These are phyloP conservation scores for Ormyrus labotus DNA, from an alignment of 2,888 invertebrate species.

Conservation along the genomic window DNA sequence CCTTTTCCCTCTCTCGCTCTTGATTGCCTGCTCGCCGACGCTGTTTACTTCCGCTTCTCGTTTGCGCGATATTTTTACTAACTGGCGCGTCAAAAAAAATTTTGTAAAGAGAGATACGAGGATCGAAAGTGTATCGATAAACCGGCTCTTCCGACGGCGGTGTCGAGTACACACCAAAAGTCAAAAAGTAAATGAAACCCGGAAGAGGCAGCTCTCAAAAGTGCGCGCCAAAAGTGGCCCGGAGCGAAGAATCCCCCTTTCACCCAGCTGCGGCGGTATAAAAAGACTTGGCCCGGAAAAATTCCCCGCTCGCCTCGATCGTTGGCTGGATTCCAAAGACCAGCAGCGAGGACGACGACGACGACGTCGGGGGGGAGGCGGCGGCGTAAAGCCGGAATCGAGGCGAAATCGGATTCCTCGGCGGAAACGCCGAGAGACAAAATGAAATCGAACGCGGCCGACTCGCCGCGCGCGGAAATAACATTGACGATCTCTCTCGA, in stretches of 20 bases:
- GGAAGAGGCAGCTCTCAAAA: too few species aligned
- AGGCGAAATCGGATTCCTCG: constrained; percentile 54
- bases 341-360: background rate
- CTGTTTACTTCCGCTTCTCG: background rate
- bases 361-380: background rate
- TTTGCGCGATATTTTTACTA: too few species aligned
- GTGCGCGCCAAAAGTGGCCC: too few species aligned
- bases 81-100: too few species aligned
- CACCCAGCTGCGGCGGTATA: background rate
- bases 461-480: constrained; percentile 45
- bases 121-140: too few species aligned
- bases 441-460: constrained; percentile 59
- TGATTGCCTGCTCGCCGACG: background rate
- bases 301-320: background rate
- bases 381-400: constrained; percentile 19
- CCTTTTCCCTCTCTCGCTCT: constrained; percentile 2
- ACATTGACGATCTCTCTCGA: constrained; percentile 52
- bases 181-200: too few species aligned
- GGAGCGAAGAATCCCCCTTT: background rate
- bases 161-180: too few species aligned
- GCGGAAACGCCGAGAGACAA: constrained; percentile 57
- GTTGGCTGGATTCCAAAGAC: constrained; percentile 43
- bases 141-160: too few species aligned
- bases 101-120: too few species aligned
- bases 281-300: background rate